phyloP scores from a whole-genome alignment of 2,797 vertebrate genomes.

The Margarornis squamiger region DNA sequence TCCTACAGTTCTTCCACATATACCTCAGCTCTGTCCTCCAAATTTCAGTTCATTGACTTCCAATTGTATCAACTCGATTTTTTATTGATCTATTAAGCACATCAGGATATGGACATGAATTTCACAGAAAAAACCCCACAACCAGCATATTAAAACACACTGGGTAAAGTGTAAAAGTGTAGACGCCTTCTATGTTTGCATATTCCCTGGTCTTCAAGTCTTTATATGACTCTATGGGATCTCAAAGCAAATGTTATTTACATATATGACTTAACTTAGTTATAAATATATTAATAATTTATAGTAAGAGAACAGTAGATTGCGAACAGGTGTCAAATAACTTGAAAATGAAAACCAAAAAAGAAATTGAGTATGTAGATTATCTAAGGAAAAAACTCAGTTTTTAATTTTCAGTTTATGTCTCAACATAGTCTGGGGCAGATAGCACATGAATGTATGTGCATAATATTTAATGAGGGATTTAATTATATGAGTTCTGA shows the following conservation, averaged over 20 bases:
- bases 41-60: neutral
- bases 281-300: neutral
- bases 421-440: neutral
- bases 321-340: neutral
- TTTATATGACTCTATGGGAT: neutral
- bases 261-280: neutral
- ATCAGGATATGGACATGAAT: neutral
- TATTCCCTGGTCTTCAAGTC: neutral
- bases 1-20: neutral
- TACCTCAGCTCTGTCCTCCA: neutral
- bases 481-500: neutral
- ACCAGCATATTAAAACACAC: neutral
- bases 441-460: neutral
- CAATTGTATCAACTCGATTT: neutral
- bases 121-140: neutral
- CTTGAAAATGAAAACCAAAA: neutral
- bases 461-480: neutral
- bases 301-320: neutral
- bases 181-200: neutral
- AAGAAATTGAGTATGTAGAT: neutral
- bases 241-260: neutral
- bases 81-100: neutral
- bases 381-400: neutral
- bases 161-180: neutral
- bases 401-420: neutral